Conservation (phyloP, 2,888 invertebrate species). For the Limnephilus rhombicus region DNA sequence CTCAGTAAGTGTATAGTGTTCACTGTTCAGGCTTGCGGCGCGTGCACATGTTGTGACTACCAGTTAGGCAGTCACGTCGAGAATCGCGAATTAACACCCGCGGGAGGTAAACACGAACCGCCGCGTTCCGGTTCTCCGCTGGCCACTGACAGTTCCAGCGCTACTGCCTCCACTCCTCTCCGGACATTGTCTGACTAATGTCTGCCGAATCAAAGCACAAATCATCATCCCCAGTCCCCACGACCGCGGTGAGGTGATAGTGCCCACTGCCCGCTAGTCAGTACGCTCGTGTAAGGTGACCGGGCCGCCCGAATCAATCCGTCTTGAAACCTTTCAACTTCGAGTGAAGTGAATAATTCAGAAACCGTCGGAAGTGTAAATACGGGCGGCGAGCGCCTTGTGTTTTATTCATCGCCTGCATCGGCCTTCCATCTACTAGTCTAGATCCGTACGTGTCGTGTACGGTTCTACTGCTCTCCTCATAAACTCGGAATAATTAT, state of each 20-base stretch:
- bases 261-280: not conserved
- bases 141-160: not conserved
- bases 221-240: not conserved
- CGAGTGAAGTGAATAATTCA: not conserved
- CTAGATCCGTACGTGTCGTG: not conserved
- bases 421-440: not conserved
- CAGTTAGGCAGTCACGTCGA: constrained; percentile 49
- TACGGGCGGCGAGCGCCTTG: not conserved
- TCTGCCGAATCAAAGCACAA: not conserved
- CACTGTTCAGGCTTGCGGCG: not conserved
- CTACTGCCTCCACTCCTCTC: not conserved
- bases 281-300: constrained; percentile 12
- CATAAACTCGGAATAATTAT: not conserved
- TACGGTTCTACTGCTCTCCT: not conserved
- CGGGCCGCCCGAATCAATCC: not conserved
- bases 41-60: constrained; percentile 34
- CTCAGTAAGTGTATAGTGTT: not conserved
- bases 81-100: constrained; percentile 45
- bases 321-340: not conserved
- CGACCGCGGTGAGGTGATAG: not conserved
- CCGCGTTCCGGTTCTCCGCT: constrained; percentile 21
- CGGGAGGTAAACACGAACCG: constrained; percentile 44
- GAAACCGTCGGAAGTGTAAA: not conserved
- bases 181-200: not conserved
- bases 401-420: constrained; percentile 6